Base-by-base conservation (phyloP, 1,140 invertebrate species). In the Aphelinus certus region DNA sequence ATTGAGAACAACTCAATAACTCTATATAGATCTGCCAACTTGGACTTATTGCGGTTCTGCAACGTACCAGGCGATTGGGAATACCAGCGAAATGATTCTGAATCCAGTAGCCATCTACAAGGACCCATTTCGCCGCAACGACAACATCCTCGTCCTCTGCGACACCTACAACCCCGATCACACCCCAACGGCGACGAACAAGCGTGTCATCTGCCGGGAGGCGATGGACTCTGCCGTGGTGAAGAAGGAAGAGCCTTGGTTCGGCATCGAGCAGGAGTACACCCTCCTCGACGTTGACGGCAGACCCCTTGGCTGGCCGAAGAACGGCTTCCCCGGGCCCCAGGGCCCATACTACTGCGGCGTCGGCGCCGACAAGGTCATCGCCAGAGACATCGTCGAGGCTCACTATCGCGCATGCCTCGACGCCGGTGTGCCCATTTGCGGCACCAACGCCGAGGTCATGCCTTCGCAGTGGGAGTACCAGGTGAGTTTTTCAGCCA, bases 31-130 rank as follows among this genome's bases (percentile, higher is more conserved):
- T 76, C 88, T 97, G 62, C 97, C 97, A 0, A 89, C 94, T 1
- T 99, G 97, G 97, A 98, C 97, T 80, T 99, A 95, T 85, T 97
- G 99, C 87, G 98, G 97, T 45, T 97, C 95, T 81, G 95, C 94
- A 0, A 95, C 94, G 0, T 91, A 91, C 49, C 94, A 95, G 85
- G 93, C 94, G 0, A 90, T 94, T 76, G 93, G 93, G 1, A 89
- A 89, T 77, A 94, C 95, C 81, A 96, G 96, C 2, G 98, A 99
- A 81, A 92, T 96, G 7, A 98, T 93, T 83, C 88, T 99, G 1
- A 90, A 94, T 63, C 97, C 97, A 1, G 93, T 96, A 26, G 95
- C 92, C 26, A 92, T 98, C 55, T 99, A 97, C 90, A 93, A 92
- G 69, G 98, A 99, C 84, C 98, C 98, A 0, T 98, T 99, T 89